Evolutionary conservation across 2,113 vertebrate genomes (phyloP).

Genomic region (Bagarius yarrelli): DNA sequence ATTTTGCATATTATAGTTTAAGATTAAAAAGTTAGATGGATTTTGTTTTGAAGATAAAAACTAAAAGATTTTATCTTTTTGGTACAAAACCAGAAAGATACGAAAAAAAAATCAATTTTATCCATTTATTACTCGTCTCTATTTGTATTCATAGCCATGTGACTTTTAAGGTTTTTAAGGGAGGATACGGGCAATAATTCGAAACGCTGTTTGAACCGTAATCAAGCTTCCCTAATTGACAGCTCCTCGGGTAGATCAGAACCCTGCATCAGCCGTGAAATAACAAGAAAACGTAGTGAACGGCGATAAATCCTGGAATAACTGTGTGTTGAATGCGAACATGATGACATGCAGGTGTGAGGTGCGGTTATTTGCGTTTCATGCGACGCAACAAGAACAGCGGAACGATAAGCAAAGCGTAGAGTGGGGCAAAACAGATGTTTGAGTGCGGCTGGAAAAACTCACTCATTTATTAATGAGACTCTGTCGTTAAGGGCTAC

Average conservation of each 20-base stretch:
- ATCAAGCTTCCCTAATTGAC: conserved; percentile 15
- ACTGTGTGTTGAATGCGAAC: background rate
- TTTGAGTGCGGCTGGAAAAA: conserved; percentile 53
- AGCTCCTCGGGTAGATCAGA: background rate
- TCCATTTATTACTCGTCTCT: background rate
- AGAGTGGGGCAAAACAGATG: conserved; percentile 38
- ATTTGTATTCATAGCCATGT: background rate
- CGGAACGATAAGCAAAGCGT: conserved; percentile 41
- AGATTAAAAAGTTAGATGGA: no score
- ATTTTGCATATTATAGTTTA: no score
- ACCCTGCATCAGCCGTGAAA: background rate
- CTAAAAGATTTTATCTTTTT: no score
- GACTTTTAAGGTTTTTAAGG: background rate
- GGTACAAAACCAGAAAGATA: no score
- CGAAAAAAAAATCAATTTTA: no score
- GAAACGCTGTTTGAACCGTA: background rate
- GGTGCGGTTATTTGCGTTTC: conserved; percentile 23
- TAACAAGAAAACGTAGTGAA: conserved; percentile 1
- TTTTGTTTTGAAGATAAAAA: no score
- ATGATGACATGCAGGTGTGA: conserved; percentile 13
- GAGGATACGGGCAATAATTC: background rate
- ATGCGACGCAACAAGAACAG: background rate
- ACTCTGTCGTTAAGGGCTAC: conserved; percentile 34
- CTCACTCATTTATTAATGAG: conserved; percentile 54
- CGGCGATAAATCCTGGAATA: background rate